These are phyloP conservation scores for Sisyra terminalis DNA, from an alignment of 2,888 invertebrate genomes.

Conservation along the genomic window DNA sequence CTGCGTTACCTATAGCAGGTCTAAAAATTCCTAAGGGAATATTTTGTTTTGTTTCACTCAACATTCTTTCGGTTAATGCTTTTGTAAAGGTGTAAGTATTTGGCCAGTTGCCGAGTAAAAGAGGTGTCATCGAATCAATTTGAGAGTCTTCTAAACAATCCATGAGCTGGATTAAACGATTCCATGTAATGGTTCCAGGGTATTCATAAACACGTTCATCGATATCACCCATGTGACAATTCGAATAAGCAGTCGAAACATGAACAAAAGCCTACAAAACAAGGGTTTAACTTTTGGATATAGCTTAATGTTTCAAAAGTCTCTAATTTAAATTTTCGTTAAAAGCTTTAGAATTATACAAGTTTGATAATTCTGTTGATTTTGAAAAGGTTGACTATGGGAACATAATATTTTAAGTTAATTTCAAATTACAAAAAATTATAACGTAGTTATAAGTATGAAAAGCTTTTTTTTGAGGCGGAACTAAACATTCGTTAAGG, in stretches of 20 bases:
- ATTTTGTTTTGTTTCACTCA: conserved; percentile 39
- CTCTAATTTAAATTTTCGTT: too few relatives aligned
- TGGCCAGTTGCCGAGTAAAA: conserved; percentile 47
- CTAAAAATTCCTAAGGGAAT: conserved; percentile 66
- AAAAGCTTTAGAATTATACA: too few relatives aligned
- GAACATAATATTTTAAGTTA: too few relatives aligned
- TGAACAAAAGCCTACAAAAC: conserved; percentile 46
- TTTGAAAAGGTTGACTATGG: too few relatives aligned
- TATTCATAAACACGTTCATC: conserved; percentile 62
- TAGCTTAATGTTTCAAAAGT: too few relatives aligned
- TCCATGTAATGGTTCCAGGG: conserved; percentile 41
- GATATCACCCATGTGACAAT: conserved; percentile 54
- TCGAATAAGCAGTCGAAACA: conserved; percentile 76
- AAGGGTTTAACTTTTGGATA: conserved; percentile 17
- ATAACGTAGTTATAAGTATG: too few relatives aligned
- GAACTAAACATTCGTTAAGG: too few relatives aligned
- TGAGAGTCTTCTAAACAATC: conserved; percentile 39
- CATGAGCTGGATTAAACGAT: conserved; percentile 42
- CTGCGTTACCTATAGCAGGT: conserved; percentile 63
- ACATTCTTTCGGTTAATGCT: conserved; percentile 66
- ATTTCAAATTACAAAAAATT: too few relatives aligned
- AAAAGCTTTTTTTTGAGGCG: too few relatives aligned
- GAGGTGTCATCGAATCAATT: conserved; percentile 38
- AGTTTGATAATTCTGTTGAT: too few relatives aligned
- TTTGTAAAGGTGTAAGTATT: conserved; percentile 91